phyloP scores from a whole-genome alignment of 2,797 vertebrate genomes.

The Silurus aristotelis region DNA sequence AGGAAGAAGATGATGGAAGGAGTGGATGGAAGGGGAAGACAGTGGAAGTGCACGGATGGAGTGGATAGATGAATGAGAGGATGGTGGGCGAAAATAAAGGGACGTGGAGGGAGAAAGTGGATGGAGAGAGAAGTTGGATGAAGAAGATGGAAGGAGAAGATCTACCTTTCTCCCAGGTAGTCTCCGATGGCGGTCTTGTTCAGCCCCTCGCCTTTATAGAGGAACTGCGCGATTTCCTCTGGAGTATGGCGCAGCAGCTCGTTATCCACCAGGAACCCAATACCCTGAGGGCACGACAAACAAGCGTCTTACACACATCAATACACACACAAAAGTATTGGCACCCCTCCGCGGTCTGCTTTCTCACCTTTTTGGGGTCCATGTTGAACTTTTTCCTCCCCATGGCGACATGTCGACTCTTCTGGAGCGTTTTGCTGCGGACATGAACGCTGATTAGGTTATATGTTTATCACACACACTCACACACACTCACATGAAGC shows the following conservation, averaged over 20 bases:
- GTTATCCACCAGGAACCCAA: conserved; percentile 89
- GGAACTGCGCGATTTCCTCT: conserved; percentile 89
- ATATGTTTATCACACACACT: background rate
- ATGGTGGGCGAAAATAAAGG: too few species aligned
- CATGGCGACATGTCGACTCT: conserved; percentile 92
- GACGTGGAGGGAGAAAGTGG: too few species aligned
- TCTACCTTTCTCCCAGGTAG: conserved; percentile 86
- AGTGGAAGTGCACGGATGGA: too few species aligned
- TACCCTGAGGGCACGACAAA: conserved; percentile 73
- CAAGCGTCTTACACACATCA: background rate
- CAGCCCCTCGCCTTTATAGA: conserved; percentile 94
- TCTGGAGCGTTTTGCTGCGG: conserved; percentile 89
- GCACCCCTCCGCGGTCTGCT: background rate
- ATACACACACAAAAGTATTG: background rate
- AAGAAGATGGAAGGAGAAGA: too few species aligned
- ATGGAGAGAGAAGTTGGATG: too few species aligned
- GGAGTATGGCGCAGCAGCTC: conserved; percentile 86
- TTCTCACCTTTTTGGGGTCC: conserved; percentile 88
- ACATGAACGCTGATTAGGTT: background rate
- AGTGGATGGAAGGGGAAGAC: too few species aligned
- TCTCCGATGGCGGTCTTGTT: conserved; percentile 95
- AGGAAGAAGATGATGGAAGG: too few species aligned
- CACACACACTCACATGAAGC: conserved; percentile 63
- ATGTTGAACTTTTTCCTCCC: conserved; percentile 96
- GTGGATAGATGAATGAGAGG: too few species aligned